These are phyloP conservation scores for Dunckerocampus dactyliophorus DNA, from an alignment of 2,113 vertebrate genomes.

Conservation along the genomic window DNA sequence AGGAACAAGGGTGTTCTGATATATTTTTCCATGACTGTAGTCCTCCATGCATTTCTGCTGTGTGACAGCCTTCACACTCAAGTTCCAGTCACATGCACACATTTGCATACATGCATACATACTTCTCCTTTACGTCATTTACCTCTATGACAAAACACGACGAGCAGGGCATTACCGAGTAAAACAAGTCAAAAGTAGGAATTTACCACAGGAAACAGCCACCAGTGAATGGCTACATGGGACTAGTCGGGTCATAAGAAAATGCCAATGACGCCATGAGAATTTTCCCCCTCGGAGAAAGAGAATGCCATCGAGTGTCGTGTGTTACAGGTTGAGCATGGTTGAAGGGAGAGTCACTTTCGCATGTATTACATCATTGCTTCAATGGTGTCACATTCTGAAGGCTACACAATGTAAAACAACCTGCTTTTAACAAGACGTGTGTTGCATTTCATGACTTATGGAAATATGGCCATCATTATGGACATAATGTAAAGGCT, in stretches of 20 bases:
- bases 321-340: background rate
- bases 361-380: slow-evolving; percentile 10
- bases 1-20: too few relatives aligned
- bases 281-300: background rate
- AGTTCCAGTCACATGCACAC: too few relatives aligned
- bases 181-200: background rate
- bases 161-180: background rate
- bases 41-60: too few relatives aligned
- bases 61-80: too few relatives aligned
- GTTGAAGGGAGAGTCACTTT: background rate
- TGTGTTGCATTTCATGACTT: background rate
- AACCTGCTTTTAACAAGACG: slow-evolving; percentile 19
- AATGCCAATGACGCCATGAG: background rate
- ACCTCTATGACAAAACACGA: background rate
- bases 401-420: slow-evolving; percentile 23
- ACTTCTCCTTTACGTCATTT: slow-evolving; percentile 11
- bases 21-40: too few relatives aligned
- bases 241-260: too few relatives aligned
- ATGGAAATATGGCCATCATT: too few relatives aligned
- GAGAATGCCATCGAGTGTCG: background rate
- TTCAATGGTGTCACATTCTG: slow-evolving; percentile 13
- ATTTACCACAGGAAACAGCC: background rate
- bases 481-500: too few relatives aligned
- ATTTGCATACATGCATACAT: too few relatives aligned
- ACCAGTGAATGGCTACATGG: background rate